Evolutionary conservation across 1,140 invertebrate species (phyloP).

Genomic region (Trichonephila clavata): DNA sequence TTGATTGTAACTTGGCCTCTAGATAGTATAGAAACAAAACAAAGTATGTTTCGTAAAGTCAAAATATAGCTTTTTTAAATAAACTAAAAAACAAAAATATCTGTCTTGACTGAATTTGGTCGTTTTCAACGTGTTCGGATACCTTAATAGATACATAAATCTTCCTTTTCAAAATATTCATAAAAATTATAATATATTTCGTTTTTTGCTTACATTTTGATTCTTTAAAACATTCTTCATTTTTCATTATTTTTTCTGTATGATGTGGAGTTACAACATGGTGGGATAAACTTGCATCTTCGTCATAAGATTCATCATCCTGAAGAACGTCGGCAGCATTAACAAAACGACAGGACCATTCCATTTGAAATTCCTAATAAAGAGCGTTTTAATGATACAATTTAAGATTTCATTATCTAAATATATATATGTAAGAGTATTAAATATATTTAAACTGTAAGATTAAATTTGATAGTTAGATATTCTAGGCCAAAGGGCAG

Average conservation of each 20-base stretch:
- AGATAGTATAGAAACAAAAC: too few relatives aligned
- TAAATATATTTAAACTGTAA: neutral
- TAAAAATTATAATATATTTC: too few relatives aligned
- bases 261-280: neutral
- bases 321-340: neutral
- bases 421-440: neutral
- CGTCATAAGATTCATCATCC: constrained; percentile 44
- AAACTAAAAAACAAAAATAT: too few relatives aligned
- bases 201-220: constrained; percentile 30
- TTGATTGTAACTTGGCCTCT: too few relatives aligned
- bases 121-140: too few relatives aligned
- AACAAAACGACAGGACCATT: constrained; percentile 59
- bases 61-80: too few relatives aligned
- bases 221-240: constrained; percentile 54
- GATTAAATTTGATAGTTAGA: too few relatives aligned
- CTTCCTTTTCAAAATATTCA: too few relatives aligned
- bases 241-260: neutral
- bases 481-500: too few relatives aligned
- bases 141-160: too few relatives aligned
- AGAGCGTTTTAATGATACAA: neutral
- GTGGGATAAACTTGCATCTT: neutral
- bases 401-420: neutral
- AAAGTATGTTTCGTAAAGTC: too few relatives aligned
- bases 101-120: too few relatives aligned
- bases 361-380: constrained; percentile 59